Evolutionary conservation across 2,888 invertebrate genomes (phyloP).

Genomic region (Rhingia rostrata): DNA sequence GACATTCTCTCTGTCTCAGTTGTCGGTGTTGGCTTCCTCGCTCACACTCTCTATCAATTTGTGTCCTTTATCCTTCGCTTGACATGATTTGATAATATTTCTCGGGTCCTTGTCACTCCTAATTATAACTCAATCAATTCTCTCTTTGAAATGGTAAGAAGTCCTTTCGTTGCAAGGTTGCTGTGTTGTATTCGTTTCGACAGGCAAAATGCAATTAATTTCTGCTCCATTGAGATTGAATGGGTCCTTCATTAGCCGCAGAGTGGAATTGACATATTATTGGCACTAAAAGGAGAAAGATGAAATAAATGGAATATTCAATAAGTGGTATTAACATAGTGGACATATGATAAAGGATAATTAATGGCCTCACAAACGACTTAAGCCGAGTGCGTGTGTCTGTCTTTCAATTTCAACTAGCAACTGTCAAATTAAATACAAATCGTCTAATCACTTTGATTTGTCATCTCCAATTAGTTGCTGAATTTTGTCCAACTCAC

Average conservation of each 20-base stretch:
- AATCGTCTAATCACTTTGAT: conserved; percentile 29
- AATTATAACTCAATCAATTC: conserved; percentile 29
- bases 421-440: neutral
- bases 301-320: neutral
- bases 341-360: neutral
- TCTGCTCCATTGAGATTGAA: conserved; percentile 34
- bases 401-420: conserved; percentile 15
- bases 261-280: conserved; percentile 17
- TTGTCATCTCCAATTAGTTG: conserved; percentile 49
- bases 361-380: conserved; percentile 10
- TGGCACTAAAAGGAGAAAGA: conserved; percentile 47
- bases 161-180: conserved; percentile 7
- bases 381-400: neutral
- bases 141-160: conserved; percentile 7
- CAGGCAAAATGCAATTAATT: conserved; percentile 47
- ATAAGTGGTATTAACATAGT: neutral
- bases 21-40: neutral
- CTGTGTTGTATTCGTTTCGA: conserved; percentile 24
- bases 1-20: neutral
- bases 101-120: conserved; percentile 10
- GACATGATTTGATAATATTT: conserved; percentile 47
- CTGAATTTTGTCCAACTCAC: conserved; percentile 45
- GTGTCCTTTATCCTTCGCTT: conserved; percentile 55
- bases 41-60: conserved; percentile 8
- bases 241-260: neutral